Conservation (phyloP, 2,113 vertebrate genomes). For the Coregonus clupeaformis region DNA sequence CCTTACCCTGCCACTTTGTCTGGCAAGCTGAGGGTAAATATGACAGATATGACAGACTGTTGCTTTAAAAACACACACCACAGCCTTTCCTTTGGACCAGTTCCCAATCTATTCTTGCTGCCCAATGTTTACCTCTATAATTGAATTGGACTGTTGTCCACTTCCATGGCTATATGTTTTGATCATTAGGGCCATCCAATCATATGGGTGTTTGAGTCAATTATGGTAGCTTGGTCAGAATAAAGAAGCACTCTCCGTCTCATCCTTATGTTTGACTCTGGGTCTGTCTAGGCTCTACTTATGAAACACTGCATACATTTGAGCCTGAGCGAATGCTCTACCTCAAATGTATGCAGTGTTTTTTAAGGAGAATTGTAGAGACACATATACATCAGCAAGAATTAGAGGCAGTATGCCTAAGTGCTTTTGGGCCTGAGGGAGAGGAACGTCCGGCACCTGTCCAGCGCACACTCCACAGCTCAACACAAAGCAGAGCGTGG, state of each 20-base stretch:
- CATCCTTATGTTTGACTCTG: conserved; percentile 19
- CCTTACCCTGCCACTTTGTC: too few relatives aligned
- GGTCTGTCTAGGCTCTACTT: conserved; percentile 31
- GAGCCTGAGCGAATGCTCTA: conserved; percentile 12
- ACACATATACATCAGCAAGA: conserved; percentile 8
- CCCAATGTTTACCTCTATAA: conserved; percentile 34
- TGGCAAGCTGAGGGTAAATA: too few relatives aligned
- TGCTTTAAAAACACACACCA: not conserved
- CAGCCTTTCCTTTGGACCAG: not conserved
- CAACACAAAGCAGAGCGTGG: not conserved
- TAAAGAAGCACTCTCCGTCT: conserved; percentile 21
- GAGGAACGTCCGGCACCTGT: not conserved
- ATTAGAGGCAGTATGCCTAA: conserved; percentile 18
- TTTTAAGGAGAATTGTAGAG: not conserved
- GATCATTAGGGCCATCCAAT: conserved; percentile 41
- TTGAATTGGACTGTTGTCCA: conserved; percentile 31
- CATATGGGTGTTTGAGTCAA: conserved; percentile 48
- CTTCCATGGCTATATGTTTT: conserved; percentile 35
- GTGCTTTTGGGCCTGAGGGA: conserved; percentile 22
- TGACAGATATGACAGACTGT: too few relatives aligned
- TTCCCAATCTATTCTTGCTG: not conserved
- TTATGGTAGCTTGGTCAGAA: conserved; percentile 38
- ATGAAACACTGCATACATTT: too few relatives aligned
- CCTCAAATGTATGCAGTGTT: conserved; percentile 16
- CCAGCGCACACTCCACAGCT: not conserved